Base-by-base conservation (phyloP, 2,888 invertebrate species). In the Sclerodermus sp. region DNA sequence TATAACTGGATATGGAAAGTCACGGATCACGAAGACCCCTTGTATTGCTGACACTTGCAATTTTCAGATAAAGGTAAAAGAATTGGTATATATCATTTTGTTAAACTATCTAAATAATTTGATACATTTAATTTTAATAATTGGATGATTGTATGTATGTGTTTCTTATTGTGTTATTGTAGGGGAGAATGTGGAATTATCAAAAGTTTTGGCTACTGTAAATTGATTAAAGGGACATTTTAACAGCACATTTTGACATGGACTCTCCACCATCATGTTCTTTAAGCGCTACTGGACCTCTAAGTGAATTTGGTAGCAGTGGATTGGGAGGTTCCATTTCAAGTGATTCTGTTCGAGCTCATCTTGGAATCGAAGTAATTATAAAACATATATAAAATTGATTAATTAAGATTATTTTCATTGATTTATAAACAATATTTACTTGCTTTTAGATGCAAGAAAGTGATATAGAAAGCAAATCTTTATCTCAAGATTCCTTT, bases 191-290 rank as follows among this genome's bases (percentile, higher is more conserved):
- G 59, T 68, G 66, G 70, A 69, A 67, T 47, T 58, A 64, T 47
- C 64, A 66, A 55, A 67, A 63, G 48, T 64, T 62, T 59, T 58
- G 62, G 67, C 57, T 60, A 52, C 49, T 58, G 46, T 67, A 60
- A 55, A 63, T 55, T 49, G 53, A 57, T 49, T 55, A 58, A 32
- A 47, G 37, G 31, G 47, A 49, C 60, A 45, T 32, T 41, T 37
- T 49, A 57, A 50, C 40, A 55, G 49, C 49, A 5, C 30, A 41
- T 42, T 30, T 53, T 60, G 62, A 70, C 61, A 89, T 89, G 89
- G 89, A 89, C 83, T 89, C 88, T 68, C 88, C 89, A 73, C 87
- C 88, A 72, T 85, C 86, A 61, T 87, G 87, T 78, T 88, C 88
- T 64, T 84, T 87, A 74, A 86, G 87, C 80, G 87, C 87, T 63